Base-by-base conservation (phyloP, 2,113 vertebrate genomes). In the Dromas ardeola region DNA sequence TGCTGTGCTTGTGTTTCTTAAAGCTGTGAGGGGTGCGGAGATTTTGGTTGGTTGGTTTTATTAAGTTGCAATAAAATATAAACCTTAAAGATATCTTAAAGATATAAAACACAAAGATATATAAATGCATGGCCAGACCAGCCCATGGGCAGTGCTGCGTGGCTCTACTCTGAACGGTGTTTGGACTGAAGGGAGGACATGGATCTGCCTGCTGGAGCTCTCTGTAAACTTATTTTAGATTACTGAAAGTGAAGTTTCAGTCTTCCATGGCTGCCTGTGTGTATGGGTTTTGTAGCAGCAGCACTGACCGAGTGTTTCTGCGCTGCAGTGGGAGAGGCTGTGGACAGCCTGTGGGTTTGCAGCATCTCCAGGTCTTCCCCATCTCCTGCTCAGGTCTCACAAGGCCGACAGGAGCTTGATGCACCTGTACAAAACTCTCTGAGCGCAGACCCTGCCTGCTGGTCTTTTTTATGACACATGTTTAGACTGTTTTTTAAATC, bases 71-170 rank as follows among this genome's bases (percentile, higher is more conserved):
- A 20, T 79, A 56, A 40, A 69, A 78, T 17, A 16, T 5, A 12
- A 30, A 18, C 23, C 20, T 52, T 62, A 43, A 55, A 81, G 49
- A 9, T 49, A 34, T 49, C 22, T 25, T 42, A 56, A 76, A 49
- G 47, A 13, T 47, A 40, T 4, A 42, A 92, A 67, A 5, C 30
- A 36, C 30, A 23, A 32, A 45, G 56, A 8, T 30, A 9, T 0
- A 15, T 52, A 52, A 25, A 14, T 79, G 40, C 17, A 11, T 1
- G 3, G 14, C 21, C 32, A 25, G 15, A 53, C 15, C 40, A 62
- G 81, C 10, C 38, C 9, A 21, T 1, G 0, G 22, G 5, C 42
- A 18, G 19, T 11, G 47, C 32, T 43, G 8, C 0, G 0, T 40
- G 18, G 26, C 10, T 52, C 10, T 43, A 11, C 15, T 42, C 61